Evolutionary conservation across 2,888 invertebrate genomes (phyloP), one percentile per base, ranked within the genome.

Genomic region (Eremobia ochroleuca): DNA sequence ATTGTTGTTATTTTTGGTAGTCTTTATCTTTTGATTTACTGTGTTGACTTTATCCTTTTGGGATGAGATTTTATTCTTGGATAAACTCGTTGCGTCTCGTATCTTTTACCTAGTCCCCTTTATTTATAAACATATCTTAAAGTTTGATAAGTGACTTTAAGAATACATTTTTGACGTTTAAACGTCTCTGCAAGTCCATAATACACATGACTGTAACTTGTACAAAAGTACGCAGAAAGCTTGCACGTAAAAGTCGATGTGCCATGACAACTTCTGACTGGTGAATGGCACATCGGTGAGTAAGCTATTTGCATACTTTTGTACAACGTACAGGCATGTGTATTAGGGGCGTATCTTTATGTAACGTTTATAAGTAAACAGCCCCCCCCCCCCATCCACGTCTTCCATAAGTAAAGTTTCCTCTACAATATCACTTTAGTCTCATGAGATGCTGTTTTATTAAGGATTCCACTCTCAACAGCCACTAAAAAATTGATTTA

Each of bases 1-100:
- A 18, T 18, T 15, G n/a, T 11, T 59, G 28, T 40, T 68, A 21
- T 31, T 76, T 85, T 73, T 31, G 15, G n/a, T 21, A 61, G 37
- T 15, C 0, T 37, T 46, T 76, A 34, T 55, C 4, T 66, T 43
- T 66, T 49, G 15, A 28, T 52, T 73, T 49, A 31, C 68, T 72
- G 37, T n/a, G 72, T 72, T 31, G 64, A 18, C 59, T 74, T 58
- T 46, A 21, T 34, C 4, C 5, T 72, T 73, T 73, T 21, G 2
- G 13, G 8, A 18, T 72, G 37, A 18, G 46, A 9, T 25, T 71
- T 58, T 40, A 2, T 61, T 61, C 18, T 31, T 13, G 13, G 15
- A 34, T 4, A 9, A 6, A 11, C 69, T 6, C 8, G 18, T 25
- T 11, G 2, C 2, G 3, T 28, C 4, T 70, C 3, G 37, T 21